A percentile compares a stretch with the other conserved stretches of the same genome.
Conservation (phyloP, 2,888 invertebrate genomes). For the Stenurella melanura region DNA sequence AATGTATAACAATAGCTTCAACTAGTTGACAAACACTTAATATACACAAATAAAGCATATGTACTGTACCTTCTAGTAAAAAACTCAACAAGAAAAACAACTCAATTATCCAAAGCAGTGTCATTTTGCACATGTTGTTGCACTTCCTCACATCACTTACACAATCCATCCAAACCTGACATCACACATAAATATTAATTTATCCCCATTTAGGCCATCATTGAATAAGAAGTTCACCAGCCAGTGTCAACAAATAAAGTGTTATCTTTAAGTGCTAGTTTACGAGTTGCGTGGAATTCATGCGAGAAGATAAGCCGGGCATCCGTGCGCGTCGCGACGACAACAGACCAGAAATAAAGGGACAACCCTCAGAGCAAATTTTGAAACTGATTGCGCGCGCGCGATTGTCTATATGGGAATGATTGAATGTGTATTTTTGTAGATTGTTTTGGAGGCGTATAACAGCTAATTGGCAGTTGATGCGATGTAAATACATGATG, state of each 20-base stretch:
- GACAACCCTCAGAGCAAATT: conserved; percentile 16
- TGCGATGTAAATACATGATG: not conserved
- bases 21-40: too few relatives aligned
- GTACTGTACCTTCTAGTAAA: conserved; percentile 25
- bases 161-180: not conserved
- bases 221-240: not conserved
- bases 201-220: not conserved
- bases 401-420: not conserved
- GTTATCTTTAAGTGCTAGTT: conserved; percentile 1
- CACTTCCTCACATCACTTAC: conserved; percentile 29
- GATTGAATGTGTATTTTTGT: conserved; percentile 34
- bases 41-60: too few relatives aligned
- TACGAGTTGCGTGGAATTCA: not conserved
- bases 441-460: conserved; percentile 5
- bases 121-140: conserved; percentile 36
- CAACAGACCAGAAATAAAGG: conserved; percentile 24
- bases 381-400: conserved; percentile 18
- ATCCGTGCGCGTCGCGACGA: conserved; percentile 26
- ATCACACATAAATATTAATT: conserved; percentile 12
- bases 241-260: conserved; percentile 5
- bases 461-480: not conserved
- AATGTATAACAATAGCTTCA: too few relatives aligned
- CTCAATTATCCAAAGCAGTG: conserved; percentile 25
- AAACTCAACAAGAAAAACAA: conserved; percentile 9
- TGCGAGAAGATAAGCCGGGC: conserved; percentile 15